Percentiles rank a stretch among this genome's conserved stretches.
These are phyloP conservation scores for Melipona quadrifasciata DNA, from an alignment of 1,140 invertebrate genomes.

Conservation along the genomic window DNA sequence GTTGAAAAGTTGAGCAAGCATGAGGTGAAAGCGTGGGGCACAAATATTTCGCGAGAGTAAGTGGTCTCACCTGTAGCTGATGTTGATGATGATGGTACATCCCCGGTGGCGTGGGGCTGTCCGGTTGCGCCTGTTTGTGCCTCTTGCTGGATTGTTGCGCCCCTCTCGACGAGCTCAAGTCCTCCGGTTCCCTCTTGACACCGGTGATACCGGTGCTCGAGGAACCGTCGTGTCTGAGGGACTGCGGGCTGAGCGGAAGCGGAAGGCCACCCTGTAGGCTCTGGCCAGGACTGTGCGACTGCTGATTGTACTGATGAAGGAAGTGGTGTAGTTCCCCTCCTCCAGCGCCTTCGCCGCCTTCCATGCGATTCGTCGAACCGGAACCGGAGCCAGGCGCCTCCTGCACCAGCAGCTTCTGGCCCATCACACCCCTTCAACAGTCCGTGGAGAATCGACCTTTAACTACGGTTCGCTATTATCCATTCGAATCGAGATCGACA, in stretches of 20 bases:
- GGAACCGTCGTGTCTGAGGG: constrained; percentile 77
- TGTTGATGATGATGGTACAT: constrained; percentile 83
- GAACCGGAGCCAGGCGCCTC: constrained; percentile 75
- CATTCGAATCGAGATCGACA: constrained; percentile 7
- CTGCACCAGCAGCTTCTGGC: constrained; percentile 80
- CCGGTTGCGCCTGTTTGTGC: constrained; percentile 78
- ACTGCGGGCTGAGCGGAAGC: constrained; percentile 79
- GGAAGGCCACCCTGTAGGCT: constrained; percentile 77
- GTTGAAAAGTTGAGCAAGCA: not conserved
- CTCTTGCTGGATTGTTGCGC: constrained; percentile 81
- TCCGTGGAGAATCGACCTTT: constrained; percentile 62
- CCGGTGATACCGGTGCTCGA: constrained; percentile 78
- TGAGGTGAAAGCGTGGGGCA: not conserved
- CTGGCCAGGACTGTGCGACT: constrained; percentile 82
- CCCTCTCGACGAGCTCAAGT: constrained; percentile 83
- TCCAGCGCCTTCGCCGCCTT: constrained; percentile 82
- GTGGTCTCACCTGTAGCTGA: constrained; percentile 76
- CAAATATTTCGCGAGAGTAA: not conserved
- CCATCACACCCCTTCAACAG: constrained; percentile 79
- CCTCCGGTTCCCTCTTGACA: constrained; percentile 87
- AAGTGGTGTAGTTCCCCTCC: constrained; percentile 83
- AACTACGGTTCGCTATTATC: constrained; percentile 26
- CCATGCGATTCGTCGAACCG: constrained; percentile 83
- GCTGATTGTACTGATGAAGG: constrained; percentile 85
- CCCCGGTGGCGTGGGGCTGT: constrained; percentile 83